Evolutionary conservation across 2,888 invertebrate species (phyloP).

Genomic region (Dasypolia templi): DNA sequence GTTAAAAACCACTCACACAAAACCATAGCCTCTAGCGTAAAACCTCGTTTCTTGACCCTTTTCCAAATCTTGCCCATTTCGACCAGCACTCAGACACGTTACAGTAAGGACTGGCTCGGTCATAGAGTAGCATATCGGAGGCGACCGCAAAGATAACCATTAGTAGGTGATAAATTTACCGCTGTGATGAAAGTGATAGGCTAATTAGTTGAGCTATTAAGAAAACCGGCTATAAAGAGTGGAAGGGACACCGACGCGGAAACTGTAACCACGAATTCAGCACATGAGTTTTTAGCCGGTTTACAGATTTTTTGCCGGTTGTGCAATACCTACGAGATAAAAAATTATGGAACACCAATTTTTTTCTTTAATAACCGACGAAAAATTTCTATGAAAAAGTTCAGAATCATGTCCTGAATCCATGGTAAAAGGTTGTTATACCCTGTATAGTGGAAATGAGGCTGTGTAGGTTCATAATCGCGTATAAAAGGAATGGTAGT

Average conservation of each 20-base stretch:
- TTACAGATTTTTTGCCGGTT: too few species aligned
- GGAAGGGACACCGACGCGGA: too few species aligned
- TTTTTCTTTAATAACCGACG: too few species aligned
- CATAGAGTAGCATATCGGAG: conserved; percentile 12
- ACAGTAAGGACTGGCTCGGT: conserved; percentile 35
- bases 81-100: conserved; percentile 32
- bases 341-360: too few species aligned
- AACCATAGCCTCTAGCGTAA: conserved; percentile 71
- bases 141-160: conserved; percentile 47
- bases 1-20: conserved; percentile 73
- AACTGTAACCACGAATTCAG: too few species aligned
- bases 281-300: too few species aligned
- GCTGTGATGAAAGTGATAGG: conserved; percentile 37
- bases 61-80: conserved; percentile 75
- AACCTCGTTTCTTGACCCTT: conserved; percentile 71
- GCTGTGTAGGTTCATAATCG: not conserved
- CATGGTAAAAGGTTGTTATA: too few species aligned
- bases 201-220: conserved; percentile 44
- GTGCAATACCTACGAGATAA: too few species aligned
- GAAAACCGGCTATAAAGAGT: too few species aligned
- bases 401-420: too few species aligned
- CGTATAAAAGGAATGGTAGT: not conserved
- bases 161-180: conserved; percentile 36
- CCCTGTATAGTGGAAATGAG: not conserved
- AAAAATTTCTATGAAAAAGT: too few species aligned